Evolutionary conservation across 2,888 invertebrate genomes (phyloP).

Genomic region (Sphecodes monilicornis): DNA sequence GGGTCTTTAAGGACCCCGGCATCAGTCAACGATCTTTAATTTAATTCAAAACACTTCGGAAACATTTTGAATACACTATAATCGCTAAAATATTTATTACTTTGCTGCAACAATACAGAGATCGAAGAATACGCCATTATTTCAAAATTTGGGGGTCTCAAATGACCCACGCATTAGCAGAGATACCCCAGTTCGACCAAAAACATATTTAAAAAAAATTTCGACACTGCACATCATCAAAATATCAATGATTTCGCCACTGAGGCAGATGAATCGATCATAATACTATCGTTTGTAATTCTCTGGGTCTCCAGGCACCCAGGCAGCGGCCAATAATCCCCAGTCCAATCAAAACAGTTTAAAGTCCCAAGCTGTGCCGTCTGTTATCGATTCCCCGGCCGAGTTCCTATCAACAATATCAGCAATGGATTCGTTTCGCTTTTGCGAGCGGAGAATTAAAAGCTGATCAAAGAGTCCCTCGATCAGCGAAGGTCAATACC

Average conservation of each 20-base stretch:
- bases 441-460: constrained; percentile 20
- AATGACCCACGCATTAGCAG: too few relatives aligned
- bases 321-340: background rate
- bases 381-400: background rate
- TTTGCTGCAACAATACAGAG: too few relatives aligned
- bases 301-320: background rate
- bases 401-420: background rate
- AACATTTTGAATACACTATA: too few relatives aligned
- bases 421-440: background rate
- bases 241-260: background rate
- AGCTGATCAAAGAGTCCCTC: constrained; percentile 23
- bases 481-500: constrained; percentile 42
- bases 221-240: background rate
- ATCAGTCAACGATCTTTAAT: too few relatives aligned
- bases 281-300: background rate
- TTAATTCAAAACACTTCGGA: too few relatives aligned
- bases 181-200: too few relatives aligned
- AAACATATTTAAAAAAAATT: too few relatives aligned
- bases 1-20: too few relatives aligned
- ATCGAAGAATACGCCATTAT: too few relatives aligned
- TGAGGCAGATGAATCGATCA: background rate
- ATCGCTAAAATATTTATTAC: too few relatives aligned
- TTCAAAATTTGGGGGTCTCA: too few relatives aligned
- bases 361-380: background rate
- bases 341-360: background rate